Evolutionary conservation across 1,140 invertebrate genomes (phyloP), one percentile per base, ranked within the genome.

Genomic region (Pseudomyrmex gracilis): DNA sequence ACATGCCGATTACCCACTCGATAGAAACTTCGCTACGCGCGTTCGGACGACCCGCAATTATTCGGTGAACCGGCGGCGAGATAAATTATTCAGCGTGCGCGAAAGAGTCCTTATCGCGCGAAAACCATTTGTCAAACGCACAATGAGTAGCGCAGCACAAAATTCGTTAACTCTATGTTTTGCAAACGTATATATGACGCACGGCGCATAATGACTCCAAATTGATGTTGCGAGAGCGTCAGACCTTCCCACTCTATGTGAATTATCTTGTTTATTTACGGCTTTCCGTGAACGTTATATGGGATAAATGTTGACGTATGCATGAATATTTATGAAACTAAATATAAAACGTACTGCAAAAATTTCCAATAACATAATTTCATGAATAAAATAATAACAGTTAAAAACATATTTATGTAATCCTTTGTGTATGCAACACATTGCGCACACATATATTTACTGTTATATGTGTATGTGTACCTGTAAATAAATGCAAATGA

Each of bases 11-110:
- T 87, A 87, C 73, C 70, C 61, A 71, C 74, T 87, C 73, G 66
- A 76, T 80, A 67, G 82, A 63, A 66, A 84, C 73, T 84, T 85
- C n/a, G 45, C 67, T 24, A 10, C 47, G 47, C 58, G 20, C 67
- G 74, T 67, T 85, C 74, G 82, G 73, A 58, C 71, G 74, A 80
- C 82, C 63, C 13, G 64, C 86, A 73, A 88, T 88, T 85, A 85
- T 85, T 85, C 83, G 84, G 82, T 88, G 78, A 82, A 87, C 76
- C 63, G 85, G 34, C 63, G 82, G 45, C 67, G 51, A 68, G 68
- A 87, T 88, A 85, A 83, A 88, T 88, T 88, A 88, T 88, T 85
- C 83, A 84, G 51, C 67, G 47, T 34, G 34, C 55, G 60, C 73
- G 55, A 49, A 80, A 80, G 76, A 80, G 76, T 80, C 51, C 76